Evolutionary conservation across 1,140 invertebrate genomes (phyloP), one percentile per base, ranked within the genome.

Genomic region (Danaus melanippus): DNA sequence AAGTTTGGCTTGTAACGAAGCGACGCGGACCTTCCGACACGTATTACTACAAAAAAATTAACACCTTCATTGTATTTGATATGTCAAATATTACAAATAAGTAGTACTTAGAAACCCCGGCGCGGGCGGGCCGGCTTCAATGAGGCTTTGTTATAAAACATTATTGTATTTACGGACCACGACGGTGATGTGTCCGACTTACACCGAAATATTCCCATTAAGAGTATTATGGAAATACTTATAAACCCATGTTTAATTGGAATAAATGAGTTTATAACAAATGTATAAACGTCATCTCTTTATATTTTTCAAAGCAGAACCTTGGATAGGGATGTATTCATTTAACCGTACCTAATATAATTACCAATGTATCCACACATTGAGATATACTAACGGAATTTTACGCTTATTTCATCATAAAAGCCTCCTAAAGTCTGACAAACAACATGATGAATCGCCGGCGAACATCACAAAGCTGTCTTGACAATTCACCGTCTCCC

Each of bases 401-500:
- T 79, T 71, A 78, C 73, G 81, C 62, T 67, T 66, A 70, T 80
- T 84, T 75, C 68, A 70, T 66, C 50, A 70, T 67, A 81, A 81
- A 74, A 64, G 69, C 50, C 53, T 41, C 62, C 64, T 39, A 58
- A 54, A 50, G 56, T 62, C 52, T 69, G 65, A 70, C 72, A 76
- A 74, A 76, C 77, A 73, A 64, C 58, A 49, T 78, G 76, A 76
- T 76, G 62, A 68, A 80, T 77, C 70, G 49, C 49, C 56, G 50
- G 66, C 80, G 81, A 77, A 73, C 48, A 49, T 50, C 68, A 79
- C 76, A 82, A 80, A 74, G 74, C 49, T 43, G 48, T 0, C 67
- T 69, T 69, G 69, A 72, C 65, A 66, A 61, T 53, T 46, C 66
- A 60, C 57, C 57, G 59, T 59, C 57, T 61, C 56, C 70, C 75